These are phyloP conservation scores for Dallia pectoralis DNA, from an alignment of 2,797 vertebrate species.

Conservation along the genomic window DNA sequence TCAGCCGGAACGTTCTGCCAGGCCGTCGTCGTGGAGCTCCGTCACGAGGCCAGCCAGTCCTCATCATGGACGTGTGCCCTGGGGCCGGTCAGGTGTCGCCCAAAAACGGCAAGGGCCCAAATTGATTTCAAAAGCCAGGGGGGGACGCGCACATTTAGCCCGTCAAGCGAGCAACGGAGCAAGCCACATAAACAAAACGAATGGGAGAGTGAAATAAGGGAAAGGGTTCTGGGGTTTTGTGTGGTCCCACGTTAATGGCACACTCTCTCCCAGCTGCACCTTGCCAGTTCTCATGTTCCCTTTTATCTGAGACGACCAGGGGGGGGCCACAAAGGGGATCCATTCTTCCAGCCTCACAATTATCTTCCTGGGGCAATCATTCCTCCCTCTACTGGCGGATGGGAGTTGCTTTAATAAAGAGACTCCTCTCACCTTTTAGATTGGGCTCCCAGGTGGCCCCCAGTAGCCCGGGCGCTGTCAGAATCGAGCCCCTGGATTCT, in stretches of 20 bases:
- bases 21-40: conserved; percentile 19
- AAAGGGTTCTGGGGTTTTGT: not conserved
- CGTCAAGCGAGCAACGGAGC: conserved; percentile 58
- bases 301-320: conserved; percentile 39
- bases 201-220: conserved; percentile 49
- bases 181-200: conserved; percentile 62
- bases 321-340: conserved; percentile 39
- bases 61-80: conserved; percentile 27
- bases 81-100: conserved; percentile 46
- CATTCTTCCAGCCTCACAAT: conserved; percentile 59
- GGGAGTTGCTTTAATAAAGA: conserved; percentile 56
- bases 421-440: conserved; percentile 4
- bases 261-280: conserved; percentile 56
- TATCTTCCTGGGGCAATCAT: conserved; percentile 67
- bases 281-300: conserved; percentile 61
- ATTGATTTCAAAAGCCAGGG: conserved; percentile 62
- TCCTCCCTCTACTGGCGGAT: conserved; percentile 48
- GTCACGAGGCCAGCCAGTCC: conserved; percentile 41
- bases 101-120: conserved; percentile 49
- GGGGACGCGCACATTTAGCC: conserved; percentile 60
- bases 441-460: conserved; percentile 32
- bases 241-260: conserved; percentile 57
- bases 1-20: conserved; percentile 13
- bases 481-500: conserved; percentile 48
- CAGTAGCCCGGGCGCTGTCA: conserved; percentile 48